phyloP scores from a whole-genome alignment of 1,140 invertebrate genomes.

The Bombus terrestris region DNA sequence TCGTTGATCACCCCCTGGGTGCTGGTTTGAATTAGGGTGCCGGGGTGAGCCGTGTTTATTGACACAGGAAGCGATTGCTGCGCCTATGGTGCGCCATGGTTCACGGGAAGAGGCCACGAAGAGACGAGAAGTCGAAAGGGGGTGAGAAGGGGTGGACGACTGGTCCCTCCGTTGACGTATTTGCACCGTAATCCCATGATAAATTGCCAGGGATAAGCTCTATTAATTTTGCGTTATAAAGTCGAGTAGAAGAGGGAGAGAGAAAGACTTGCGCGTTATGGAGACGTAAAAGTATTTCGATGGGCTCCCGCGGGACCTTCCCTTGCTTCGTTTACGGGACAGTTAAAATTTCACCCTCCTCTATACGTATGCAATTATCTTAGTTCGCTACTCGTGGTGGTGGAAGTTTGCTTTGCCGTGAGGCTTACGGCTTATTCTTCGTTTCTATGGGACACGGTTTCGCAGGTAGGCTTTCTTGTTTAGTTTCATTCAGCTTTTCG shows the following conservation, averaged over 20 bases:
- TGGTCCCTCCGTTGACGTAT: constrained; percentile 72
- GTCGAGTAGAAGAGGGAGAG: constrained; percentile 38
- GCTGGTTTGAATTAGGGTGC: constrained; percentile 71
- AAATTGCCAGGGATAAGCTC: constrained; percentile 80
- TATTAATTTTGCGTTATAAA: constrained; percentile 83
- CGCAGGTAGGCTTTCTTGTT: too few relatives aligned
- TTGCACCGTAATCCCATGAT: constrained; percentile 82
- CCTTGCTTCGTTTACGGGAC: constrained; percentile 36
- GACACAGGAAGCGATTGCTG: constrained; percentile 81
- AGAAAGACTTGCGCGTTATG: constrained; percentile 52
- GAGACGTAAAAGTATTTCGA: constrained; percentile 61
- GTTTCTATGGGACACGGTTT: too few relatives aligned
- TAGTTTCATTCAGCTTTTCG: too few relatives aligned
- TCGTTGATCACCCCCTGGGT: constrained; percentile 69
- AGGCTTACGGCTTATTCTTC: too few relatives aligned
- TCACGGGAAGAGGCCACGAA: constrained; percentile 11
- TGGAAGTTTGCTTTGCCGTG: too few relatives aligned
- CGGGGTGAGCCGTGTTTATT: constrained; percentile 71
- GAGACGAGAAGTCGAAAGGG: constrained; percentile 2
- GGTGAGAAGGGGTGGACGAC: constrained; percentile 36
- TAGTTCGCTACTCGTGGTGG: too few relatives aligned
- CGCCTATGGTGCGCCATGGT: constrained; percentile 56
- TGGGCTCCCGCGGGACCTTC: neutral
- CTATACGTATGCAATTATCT: too few relatives aligned
- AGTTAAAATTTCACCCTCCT: constrained; percentile 51